Evolutionary conservation across 92 coral and sea anemone species (phyloP).

Genomic region (Heteractis magnifica): DNA sequence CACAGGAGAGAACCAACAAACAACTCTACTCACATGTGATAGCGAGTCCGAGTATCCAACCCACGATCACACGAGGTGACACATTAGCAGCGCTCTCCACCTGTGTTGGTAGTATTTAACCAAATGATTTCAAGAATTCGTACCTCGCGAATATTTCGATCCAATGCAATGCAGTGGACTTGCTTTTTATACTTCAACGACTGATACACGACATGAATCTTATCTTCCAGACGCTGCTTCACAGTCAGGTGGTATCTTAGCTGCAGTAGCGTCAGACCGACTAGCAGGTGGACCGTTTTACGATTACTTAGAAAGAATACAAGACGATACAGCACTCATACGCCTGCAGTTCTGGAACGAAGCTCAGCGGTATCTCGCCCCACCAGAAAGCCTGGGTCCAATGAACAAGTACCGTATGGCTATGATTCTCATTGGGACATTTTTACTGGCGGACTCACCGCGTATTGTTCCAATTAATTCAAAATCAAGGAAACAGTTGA

Average conservation of each 20-base stretch:
- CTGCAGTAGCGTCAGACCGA: conserved; percentile 59
- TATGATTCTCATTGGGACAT: conserved; percentile 70
- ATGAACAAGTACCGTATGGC: conserved; percentile 69
- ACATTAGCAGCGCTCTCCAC: no score
- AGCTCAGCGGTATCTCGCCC: conserved; percentile 74
- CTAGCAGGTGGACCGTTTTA: conserved; percentile 88
- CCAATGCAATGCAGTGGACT: no score
- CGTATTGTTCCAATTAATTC: conserved; percentile 51
- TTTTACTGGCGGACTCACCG: conserved; percentile 71
- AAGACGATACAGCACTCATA: conserved; percentile 46
- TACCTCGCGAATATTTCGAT: no score
- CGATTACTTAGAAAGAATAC: conserved; percentile 49
- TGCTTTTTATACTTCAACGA: neutral
- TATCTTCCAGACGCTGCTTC: conserved; percentile 15
- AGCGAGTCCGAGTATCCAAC: no score
- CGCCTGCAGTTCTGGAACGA: conserved; percentile 93
- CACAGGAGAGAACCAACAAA: no score
- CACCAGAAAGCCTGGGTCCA: conserved; percentile 53
- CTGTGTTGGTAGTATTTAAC: no score
- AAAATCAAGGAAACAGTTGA: conserved; percentile 46
- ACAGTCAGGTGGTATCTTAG: conserved; percentile 7
- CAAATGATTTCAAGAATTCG: no score
- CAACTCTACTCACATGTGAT: no score
- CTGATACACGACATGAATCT: neutral
- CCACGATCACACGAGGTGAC: no score